Conservation (phyloP, 2,888 invertebrate species). For the Rotaria macrura region DNA sequence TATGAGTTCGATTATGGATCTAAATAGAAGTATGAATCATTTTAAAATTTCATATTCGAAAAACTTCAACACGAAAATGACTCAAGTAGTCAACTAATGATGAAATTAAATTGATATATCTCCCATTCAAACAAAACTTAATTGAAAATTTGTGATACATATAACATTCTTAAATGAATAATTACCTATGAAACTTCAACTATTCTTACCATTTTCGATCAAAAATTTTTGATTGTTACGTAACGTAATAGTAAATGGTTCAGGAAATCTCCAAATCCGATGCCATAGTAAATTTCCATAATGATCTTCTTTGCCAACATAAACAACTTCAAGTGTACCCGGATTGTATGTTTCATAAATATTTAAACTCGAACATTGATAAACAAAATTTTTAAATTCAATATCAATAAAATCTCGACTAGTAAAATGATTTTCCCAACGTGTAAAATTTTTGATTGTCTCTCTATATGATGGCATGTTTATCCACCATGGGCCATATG, state of each 20-base stretch:
- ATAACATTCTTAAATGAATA: no score
- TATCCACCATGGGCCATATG: slow-evolving; percentile 15
- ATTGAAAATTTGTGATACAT: no score
- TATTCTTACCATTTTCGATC: background rate
- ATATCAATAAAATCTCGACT: slow-evolving; percentile 18
- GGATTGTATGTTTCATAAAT: slow-evolving; percentile 18
- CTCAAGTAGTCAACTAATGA: no score
- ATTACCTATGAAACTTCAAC: no score
- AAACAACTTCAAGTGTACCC: background rate
- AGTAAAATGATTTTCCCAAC: background rate
- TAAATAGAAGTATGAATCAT: no score
- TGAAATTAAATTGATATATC: no score
- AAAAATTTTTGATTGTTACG: background rate
- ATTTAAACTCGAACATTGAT: background rate
- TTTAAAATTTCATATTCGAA: no score
- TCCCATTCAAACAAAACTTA: no score
- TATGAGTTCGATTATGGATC: no score
- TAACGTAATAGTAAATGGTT: slow-evolving; percentile 13
- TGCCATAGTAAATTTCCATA: background rate
- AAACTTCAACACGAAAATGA: no score
- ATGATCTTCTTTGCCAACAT: background rate
- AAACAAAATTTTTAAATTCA: background rate
- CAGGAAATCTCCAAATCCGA: background rate
- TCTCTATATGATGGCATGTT: background rate
- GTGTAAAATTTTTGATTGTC: slow-evolving; percentile 1